Conservation (phyloP, 35 echinoderm and acorn worm species). For the Acanthaster planci region DNA sequence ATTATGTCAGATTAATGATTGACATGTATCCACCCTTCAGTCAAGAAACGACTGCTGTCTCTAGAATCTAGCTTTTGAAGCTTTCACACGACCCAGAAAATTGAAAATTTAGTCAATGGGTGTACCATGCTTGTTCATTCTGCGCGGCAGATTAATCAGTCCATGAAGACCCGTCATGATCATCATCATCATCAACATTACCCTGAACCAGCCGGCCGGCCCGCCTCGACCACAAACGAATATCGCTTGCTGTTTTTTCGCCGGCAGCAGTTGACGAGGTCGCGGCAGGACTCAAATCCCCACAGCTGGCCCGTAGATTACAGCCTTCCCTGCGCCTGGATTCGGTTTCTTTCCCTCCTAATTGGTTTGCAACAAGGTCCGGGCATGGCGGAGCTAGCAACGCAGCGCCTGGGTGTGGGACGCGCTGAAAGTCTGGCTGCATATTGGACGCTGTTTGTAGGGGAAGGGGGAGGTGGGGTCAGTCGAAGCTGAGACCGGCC, state of each 20-base stretch:
- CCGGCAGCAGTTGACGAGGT: constrained; percentile 8
- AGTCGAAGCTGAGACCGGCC: constrained; percentile 5
- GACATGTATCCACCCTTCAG: background rate
- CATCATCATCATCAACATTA: too few relatives aligned
- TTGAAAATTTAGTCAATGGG: too few relatives aligned
- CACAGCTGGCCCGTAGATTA: constrained; percentile 20
- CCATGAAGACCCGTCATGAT: too few relatives aligned
- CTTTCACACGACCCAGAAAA: too few relatives aligned
- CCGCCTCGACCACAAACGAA: constrained; percentile 38
- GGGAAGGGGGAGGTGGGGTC: too few relatives aligned
- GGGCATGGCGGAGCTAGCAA: too few relatives aligned
- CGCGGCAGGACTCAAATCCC: background rate
- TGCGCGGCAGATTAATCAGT: too few relatives aligned
- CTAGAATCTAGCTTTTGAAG: too few relatives aligned
- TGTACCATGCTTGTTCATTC: too few relatives aligned
- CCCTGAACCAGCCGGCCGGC: background rate
- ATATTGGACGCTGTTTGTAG: too few relatives aligned
- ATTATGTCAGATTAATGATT: background rate
- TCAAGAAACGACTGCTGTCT: too few relatives aligned
- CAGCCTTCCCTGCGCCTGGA: constrained; percentile 1
- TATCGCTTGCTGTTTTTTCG: constrained; percentile 27
- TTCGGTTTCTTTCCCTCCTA: constrained; percentile 20
- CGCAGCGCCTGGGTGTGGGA: background rate
- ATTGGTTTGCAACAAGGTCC: constrained; percentile 31
- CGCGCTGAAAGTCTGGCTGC: background rate